Conservation (phyloP, 1,140 invertebrate genomes). For the Anastrepha obliqua region DNA sequence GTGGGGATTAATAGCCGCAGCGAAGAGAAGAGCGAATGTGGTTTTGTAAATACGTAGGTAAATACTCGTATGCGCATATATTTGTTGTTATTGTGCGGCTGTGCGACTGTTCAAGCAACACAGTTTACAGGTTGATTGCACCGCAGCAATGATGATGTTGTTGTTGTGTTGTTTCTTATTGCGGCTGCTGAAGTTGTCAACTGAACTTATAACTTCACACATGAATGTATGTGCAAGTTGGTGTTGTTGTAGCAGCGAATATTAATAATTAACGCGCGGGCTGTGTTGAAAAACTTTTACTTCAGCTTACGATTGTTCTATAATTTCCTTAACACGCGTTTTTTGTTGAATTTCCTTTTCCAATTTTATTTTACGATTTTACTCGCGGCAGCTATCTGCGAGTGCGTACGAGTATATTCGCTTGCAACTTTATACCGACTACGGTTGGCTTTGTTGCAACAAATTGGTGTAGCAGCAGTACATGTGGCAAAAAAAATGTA, state of each 20-base stretch:
- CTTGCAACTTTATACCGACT: background rate
- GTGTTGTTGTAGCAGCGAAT: background rate
- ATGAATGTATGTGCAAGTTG: background rate
- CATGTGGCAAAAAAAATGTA: background rate
- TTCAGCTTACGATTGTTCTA: too few species aligned
- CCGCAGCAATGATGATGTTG: background rate
- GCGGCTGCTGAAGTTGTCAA: background rate
- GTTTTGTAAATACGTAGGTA: background rate
- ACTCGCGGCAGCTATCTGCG: background rate
- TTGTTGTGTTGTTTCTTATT: slow-evolving; percentile 6
- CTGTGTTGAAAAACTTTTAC: slow-evolving; percentile 12
- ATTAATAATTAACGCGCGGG: background rate
- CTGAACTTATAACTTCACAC: background rate
- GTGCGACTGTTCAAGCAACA: background rate
- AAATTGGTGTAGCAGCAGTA: background rate
- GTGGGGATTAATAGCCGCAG: background rate
- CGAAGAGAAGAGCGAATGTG: background rate
- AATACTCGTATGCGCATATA: background rate
- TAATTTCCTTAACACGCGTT: background rate
- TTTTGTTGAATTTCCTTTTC: background rate
- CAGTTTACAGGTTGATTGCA: background rate
- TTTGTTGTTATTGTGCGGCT: background rate
- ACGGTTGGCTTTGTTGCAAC: background rate
- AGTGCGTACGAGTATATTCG: background rate
- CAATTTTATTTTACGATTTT: background rate